These are phyloP conservation scores for Deilephila elpenor DNA, from an alignment of 2,888 invertebrate species.

Conservation along the genomic window DNA sequence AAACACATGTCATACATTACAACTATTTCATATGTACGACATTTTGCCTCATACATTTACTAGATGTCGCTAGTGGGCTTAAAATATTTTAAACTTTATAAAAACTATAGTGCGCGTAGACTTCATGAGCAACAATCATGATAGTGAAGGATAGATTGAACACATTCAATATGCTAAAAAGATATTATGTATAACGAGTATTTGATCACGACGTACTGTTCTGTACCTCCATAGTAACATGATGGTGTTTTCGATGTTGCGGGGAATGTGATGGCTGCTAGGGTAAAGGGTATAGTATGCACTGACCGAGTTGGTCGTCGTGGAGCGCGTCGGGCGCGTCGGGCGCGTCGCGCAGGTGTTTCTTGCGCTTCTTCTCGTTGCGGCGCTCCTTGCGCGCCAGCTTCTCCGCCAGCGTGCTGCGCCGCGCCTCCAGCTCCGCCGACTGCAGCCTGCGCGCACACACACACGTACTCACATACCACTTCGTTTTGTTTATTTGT, in stretches of 20 bases:
- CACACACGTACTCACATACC: neutral
- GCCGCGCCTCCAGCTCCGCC: constrained; percentile 87
- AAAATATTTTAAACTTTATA: neutral
- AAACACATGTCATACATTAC: neutral
- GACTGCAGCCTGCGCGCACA: constrained; percentile 69
- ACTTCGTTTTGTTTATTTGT: neutral
- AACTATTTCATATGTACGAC: neutral
- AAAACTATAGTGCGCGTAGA: neutral
- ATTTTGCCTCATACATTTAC: neutral
- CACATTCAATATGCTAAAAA: too few relatives aligned
- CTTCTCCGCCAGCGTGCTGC: constrained; percentile 89
- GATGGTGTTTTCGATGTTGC: too few relatives aligned
- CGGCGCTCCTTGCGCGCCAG: constrained; percentile 89
- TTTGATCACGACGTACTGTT: too few relatives aligned
- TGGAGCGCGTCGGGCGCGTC: constrained; percentile 43
- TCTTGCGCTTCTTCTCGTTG: constrained; percentile 89
- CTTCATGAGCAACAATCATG: too few relatives aligned
- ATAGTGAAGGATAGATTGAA: too few relatives aligned
- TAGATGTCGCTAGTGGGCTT: neutral
- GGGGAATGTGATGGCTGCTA: too few relatives aligned
- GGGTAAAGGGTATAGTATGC: neutral
- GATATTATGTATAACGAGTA: too few relatives aligned
- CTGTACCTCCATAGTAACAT: too few relatives aligned
- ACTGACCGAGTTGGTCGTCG: constrained; percentile 44
- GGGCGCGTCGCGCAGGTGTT: constrained; percentile 76